Evolutionary conservation across 1,140 invertebrate genomes (phyloP), one percentile per base, ranked within the genome.

Genomic region (Triops longicaudatus): DNA sequence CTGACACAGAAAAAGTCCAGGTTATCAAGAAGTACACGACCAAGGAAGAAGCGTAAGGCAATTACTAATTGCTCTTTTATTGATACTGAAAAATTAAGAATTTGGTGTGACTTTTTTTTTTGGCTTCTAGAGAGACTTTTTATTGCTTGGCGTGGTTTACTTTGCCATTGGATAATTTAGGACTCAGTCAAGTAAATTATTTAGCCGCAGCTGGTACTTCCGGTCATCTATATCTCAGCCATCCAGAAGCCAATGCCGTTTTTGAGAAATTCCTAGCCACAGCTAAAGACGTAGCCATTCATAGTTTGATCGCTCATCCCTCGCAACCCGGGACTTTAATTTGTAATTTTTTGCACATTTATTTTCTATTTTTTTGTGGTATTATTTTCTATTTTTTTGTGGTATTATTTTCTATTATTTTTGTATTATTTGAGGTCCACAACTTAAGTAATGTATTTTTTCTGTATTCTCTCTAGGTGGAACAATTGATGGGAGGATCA

Each of bases 121-220:
- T n/a, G n/a, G n/a, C n/a, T 78, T 76, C 12, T 42, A 82, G 81
- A 63, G 82, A 86, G 81, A 82, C 83, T 76, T 84, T 87, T 43
- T 87, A 85, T 78, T 81, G 84, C 3, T 76, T 87, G 37, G 83
- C 85, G 0, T 87, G 86, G 86, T 84, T 85, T 14, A 85, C 83
- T 5, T 73, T 86, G 37, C 78, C 80, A 11, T 78, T 81, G n/a
- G 77, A 73, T 26, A 82, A 79, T 22, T 63, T 63, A 14, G 50
- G 50, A 22, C 50, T 63, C 14, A 63, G 50, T 17, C n/a, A 63
- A n/a, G 50, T 63, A 1, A 86, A 85, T 78, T 83, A 87, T 44
- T 78, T 87, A 41, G 87, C 85, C 31, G 83, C 84, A 73, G 86
- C 81, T 37, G 86, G 86, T 79, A 79, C 80, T 27, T 80, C 80